phyloP scores from a whole-genome alignment of 2,888 invertebrate genomes.

The Idaea biselata region DNA sequence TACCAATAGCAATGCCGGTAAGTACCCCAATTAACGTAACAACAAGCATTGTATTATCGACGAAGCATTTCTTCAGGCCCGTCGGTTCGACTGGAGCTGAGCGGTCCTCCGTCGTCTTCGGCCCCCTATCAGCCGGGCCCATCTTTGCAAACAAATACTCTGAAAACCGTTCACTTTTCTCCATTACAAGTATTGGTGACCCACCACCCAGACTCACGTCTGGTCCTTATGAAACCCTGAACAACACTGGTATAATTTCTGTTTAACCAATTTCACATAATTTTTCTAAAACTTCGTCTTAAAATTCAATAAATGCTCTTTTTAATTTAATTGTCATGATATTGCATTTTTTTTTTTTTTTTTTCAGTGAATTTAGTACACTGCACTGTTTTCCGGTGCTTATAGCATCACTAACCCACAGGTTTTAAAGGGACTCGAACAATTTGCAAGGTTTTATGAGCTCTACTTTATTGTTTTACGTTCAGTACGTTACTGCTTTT shows the following conservation, averaged over 20 bases:
- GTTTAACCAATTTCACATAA: not conserved
- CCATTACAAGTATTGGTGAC: slow-evolving; percentile 71
- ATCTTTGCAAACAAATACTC: slow-evolving; percentile 91
- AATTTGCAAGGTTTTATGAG: slow-evolving; percentile 14
- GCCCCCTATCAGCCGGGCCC: slow-evolving; percentile 83
- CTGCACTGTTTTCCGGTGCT: slow-evolving; percentile 31
- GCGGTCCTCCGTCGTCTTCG: slow-evolving; percentile 82
- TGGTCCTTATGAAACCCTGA: slow-evolving; percentile 24
- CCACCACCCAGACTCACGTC: slow-evolving; percentile 47
- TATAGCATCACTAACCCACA: slow-evolving; percentile 33
- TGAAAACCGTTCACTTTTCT: slow-evolving; percentile 86
- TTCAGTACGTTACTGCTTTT: slow-evolving; percentile 25
- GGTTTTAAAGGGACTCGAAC: slow-evolving; percentile 24
- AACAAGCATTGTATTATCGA: slow-evolving; percentile 88
- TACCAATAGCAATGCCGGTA: slow-evolving; percentile 87
- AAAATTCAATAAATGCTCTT: not conserved
- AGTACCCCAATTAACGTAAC: slow-evolving; percentile 90
- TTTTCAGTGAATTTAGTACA: slow-evolving; percentile 20
- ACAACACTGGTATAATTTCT: slow-evolving; percentile 2
- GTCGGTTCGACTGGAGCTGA: slow-evolving; percentile 84
- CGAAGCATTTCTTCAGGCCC: slow-evolving; percentile 84
- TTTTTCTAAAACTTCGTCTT: not conserved
- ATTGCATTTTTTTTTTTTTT: slow-evolving; percentile 11
- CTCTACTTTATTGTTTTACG: slow-evolving; percentile 6
- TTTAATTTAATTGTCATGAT: slow-evolving; percentile 9